phyloP scores from a whole-genome alignment of 2,888 invertebrate species.

The Polydrusus pterygomalis region DNA sequence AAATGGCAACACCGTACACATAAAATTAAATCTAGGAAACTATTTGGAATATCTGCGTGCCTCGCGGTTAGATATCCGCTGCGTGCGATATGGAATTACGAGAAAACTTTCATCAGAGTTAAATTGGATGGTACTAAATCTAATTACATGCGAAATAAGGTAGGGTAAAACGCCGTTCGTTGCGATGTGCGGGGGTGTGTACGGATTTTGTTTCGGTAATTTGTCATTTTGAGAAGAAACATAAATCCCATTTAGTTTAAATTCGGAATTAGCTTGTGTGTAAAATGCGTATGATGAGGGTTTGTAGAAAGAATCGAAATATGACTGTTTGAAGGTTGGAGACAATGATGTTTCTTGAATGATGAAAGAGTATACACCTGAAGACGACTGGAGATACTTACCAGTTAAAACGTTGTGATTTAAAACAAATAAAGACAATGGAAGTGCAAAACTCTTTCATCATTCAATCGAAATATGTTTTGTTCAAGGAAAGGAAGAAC shows the following conservation, averaged over 20 bases:
- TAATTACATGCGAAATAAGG: constrained; percentile 44
- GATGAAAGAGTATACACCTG: no score
- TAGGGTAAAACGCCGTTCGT: constrained; percentile 29
- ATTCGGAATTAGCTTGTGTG: not conserved
- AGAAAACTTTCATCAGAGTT: constrained; percentile 41
- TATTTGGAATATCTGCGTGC: constrained; percentile 27
- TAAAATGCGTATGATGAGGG: not conserved
- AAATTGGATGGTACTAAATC: constrained; percentile 42
- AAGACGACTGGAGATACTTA: no score
- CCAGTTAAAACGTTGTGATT: no score
- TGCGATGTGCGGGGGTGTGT: not conserved
- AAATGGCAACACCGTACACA: not conserved
- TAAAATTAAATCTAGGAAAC: constrained; percentile 9
- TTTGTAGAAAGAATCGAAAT: not conserved
- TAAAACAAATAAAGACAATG: no score
- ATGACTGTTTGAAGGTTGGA: no score
- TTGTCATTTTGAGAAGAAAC: constrained; percentile 8
- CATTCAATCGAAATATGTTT: not conserved
- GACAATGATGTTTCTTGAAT: no score
- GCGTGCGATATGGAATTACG: constrained; percentile 34
- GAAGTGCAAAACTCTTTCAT: no score
- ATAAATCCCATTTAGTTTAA: not conserved
- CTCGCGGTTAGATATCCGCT: constrained; percentile 31
- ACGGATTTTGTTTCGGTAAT: constrained; percentile 15
- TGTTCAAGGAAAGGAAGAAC: no score